phyloP scores from a whole-genome alignment of 2,888 invertebrate species.

The Phalangium opilio region DNA sequence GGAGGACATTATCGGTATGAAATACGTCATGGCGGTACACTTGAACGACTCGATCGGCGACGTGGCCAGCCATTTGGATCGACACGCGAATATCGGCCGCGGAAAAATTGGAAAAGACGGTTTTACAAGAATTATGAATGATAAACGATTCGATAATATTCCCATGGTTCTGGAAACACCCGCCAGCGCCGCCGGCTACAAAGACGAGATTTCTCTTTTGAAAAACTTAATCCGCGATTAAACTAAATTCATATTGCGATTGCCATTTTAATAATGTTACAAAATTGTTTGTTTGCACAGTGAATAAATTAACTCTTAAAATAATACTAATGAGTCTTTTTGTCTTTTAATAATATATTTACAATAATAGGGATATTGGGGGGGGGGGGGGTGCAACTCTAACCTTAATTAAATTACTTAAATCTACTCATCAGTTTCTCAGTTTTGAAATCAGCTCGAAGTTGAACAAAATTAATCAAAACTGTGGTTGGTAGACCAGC shows the following conservation, averaged over 20 bases:
- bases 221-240: too few relatives aligned
- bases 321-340: too few relatives aligned
- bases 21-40: slow-evolving; percentile 35
- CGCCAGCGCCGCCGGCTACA: background rate
- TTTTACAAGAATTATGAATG: slow-evolving; percentile 32
- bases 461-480: slow-evolving; percentile 79
- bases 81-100: slow-evolving; percentile 36
- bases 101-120: slow-evolving; percentile 33
- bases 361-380: too few relatives aligned
- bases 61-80: slow-evolving; percentile 33
- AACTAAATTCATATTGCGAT: too few relatives aligned
- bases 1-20: slow-evolving; percentile 31
- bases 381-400: too few relatives aligned
- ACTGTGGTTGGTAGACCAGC: slow-evolving; percentile 77
- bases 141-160: slow-evolving; percentile 29
- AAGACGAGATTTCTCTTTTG: slow-evolving; percentile 3
- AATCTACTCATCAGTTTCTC: slow-evolving; percentile 20
- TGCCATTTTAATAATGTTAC: too few relatives aligned
- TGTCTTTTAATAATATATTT: too few relatives aligned
- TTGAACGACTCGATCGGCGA: slow-evolving; percentile 37
- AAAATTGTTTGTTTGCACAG: too few relatives aligned
- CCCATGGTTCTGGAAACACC: slow-evolving; percentile 34
- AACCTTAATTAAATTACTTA: slow-evolving; percentile 7
- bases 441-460: slow-evolving; percentile 75
- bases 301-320: too few relatives aligned